phyloP scores from a whole-genome alignment of 2,797 vertebrate species.

The Leptoclinus maculatus region DNA sequence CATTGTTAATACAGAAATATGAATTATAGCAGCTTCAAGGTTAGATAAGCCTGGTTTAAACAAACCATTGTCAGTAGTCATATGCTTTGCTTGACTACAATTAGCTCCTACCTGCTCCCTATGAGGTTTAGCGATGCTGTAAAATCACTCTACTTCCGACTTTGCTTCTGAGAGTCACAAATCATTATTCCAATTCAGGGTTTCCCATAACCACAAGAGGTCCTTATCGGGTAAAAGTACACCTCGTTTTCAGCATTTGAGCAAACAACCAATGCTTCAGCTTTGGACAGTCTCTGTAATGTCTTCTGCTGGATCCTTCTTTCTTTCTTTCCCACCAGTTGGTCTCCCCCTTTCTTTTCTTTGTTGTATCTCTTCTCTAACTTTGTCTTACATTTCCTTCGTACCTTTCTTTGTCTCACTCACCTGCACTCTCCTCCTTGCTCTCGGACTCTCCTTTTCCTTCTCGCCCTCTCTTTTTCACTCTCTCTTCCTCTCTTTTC shows the following conservation, averaged over 20 bases:
- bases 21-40: background rate
- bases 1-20: background rate
- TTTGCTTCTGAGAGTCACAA: slow-evolving; percentile 11
- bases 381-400: background rate
- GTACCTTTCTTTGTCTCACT: background rate
- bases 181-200: slow-evolving; percentile 15
- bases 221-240: slow-evolving; percentile 9
- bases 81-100: background rate
- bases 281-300: background rate
- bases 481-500: background rate
- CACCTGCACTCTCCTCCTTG: background rate
- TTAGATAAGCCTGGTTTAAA: background rate
- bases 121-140: background rate
- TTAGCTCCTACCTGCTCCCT: background rate
- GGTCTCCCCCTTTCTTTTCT: background rate
- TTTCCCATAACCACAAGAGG: background rate
- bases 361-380: background rate
- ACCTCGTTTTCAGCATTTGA: slow-evolving; percentile 8
- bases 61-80: background rate
- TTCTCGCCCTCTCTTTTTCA: slow-evolving; percentile 2
- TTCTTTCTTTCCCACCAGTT: background rate
- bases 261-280: background rate
- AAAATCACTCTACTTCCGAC: background rate
- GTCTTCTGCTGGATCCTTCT: background rate
- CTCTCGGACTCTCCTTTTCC: slow-evolving; percentile 7